Evolutionary conservation across 2,797 vertebrate species (phyloP).

Genomic region (Balearica regulorum): DNA sequence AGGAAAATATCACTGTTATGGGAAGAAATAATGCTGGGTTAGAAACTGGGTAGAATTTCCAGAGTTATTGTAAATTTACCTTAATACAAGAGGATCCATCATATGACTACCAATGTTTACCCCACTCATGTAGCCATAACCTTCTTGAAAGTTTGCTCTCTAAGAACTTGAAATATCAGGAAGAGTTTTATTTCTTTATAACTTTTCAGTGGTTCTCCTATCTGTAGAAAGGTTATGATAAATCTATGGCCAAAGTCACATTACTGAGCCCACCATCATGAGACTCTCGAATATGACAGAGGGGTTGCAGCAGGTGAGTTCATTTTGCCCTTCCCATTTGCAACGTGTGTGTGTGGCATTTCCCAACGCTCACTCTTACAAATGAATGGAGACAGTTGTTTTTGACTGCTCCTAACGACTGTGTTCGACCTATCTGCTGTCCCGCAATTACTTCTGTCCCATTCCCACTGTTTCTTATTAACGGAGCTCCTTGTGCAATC

Average conservation of each 20-base stretch:
- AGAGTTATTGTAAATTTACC: background rate
- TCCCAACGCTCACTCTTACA: background rate
- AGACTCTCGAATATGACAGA: background rate
- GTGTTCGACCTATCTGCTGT: background rate
- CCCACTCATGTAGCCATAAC: background rate
- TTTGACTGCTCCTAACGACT: background rate
- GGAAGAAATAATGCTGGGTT: background rate
- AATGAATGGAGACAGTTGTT: background rate
- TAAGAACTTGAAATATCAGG: background rate
- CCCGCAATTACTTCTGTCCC: background rate
- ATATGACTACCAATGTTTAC: background rate
- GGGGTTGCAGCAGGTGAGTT: background rate
- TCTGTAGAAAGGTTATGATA: background rate
- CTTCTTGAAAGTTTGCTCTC: background rate
- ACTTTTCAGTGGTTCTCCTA: background rate
- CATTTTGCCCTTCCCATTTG: background rate
- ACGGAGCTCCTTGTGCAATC: slow-evolving; percentile 2
- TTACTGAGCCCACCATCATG: background rate
- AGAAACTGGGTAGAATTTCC: background rate
- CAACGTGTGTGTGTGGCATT: background rate
- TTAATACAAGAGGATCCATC: background rate
- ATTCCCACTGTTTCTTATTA: background rate
- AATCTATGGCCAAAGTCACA: background rate
- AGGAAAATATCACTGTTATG: background rate
- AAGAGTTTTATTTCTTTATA: background rate